Base-by-base conservation (phyloP, 2,113 vertebrate species). In the Todiramphus chloris region DNA sequence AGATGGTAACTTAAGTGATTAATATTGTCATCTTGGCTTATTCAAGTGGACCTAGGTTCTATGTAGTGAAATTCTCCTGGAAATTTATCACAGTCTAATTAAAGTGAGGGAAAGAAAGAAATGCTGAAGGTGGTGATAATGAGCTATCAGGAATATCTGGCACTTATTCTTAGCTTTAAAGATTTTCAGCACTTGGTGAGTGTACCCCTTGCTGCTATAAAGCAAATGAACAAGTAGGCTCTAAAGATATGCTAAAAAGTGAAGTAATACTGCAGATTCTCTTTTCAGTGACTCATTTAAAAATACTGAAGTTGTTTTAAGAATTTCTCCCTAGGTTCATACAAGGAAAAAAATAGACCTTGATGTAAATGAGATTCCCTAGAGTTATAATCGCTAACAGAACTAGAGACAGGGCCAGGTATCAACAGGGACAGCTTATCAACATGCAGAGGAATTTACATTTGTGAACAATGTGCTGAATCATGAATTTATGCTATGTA, bases 121-220 rank as follows among this genome's bases (percentile, higher is more conserved):
- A 90, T 80, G 20, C 39, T 82, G 81, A 92, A 93, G 63, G 44
- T 72, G 63, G 33, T 93, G 67, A 92, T 95, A 94, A 89, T 46
- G 83, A 96, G 50, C 39, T 82, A 51, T 76, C 37, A 90, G 68
- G 75, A 96, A 72, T 28, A 88, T n/a, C 23, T 21, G 81, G 62
- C 31, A 95, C 87, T 95, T 95, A 90, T 89, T 93, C 75, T 72
- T 80, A 66, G 51, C 50, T 90, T 73, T 93, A 84, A 94, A 82
- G 66, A 66, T 51, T 83, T 97, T 94, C 37, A 90, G 25, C 72
- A 88, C 27, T 84, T 93, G 4, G 50, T 75, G 56, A 88, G 72
- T 81, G 33, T 72, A n/a, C 35, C 56, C 24, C 48, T 87, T 93
- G n/a, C 30, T 75, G 55, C 56, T 87, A 33, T 66, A 90, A 96